Conservation (phyloP, 2,888 invertebrate species). For the Cataglyphis livida region DNA sequence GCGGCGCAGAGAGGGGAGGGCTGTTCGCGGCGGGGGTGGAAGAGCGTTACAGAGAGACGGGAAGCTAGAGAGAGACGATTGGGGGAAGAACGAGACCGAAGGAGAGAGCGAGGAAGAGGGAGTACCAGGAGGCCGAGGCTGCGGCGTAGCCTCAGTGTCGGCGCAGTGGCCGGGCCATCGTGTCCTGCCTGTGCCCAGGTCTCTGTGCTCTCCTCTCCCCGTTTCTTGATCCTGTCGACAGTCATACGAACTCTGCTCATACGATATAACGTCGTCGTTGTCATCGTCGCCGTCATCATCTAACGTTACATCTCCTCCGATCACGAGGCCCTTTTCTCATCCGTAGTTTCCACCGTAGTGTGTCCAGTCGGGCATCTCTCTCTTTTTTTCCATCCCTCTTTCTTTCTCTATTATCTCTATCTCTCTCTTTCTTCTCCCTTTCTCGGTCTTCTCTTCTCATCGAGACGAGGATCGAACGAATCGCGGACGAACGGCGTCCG, state of each 20-base stretch:
- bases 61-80: conserved; percentile 34
- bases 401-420: not conserved
- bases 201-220: conserved; percentile 67
- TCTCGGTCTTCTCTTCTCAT: conserved; percentile 23
- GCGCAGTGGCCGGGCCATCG: conserved; percentile 86
- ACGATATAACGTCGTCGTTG: conserved; percentile 51
- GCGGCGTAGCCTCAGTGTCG: conserved; percentile 85
- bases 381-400: not conserved
- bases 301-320: conserved; percentile 15
- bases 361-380: not conserved
- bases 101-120: conserved; percentile 63
- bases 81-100: conserved; percentile 72
- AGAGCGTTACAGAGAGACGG: conserved; percentile 39
- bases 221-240: conserved; percentile 66
- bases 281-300: conserved; percentile 30
- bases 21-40: conserved; percentile 48
- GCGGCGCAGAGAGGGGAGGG: conserved; percentile 43
- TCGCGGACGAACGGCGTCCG: conserved; percentile 39
- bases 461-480: conserved; percentile 53
- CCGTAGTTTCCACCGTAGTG: not conserved
- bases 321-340: not conserved
- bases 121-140: conserved; percentile 84
- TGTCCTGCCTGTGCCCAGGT: conserved; percentile 83
- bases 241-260: conserved; percentile 59
- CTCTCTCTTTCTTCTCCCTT: not conserved